Evolutionary conservation across 30 jellyfish, hydroid and myxozoan genomes (phyloP), one percentile per base, ranked within the genome.

Genomic region (Mastigias papua): DNA sequence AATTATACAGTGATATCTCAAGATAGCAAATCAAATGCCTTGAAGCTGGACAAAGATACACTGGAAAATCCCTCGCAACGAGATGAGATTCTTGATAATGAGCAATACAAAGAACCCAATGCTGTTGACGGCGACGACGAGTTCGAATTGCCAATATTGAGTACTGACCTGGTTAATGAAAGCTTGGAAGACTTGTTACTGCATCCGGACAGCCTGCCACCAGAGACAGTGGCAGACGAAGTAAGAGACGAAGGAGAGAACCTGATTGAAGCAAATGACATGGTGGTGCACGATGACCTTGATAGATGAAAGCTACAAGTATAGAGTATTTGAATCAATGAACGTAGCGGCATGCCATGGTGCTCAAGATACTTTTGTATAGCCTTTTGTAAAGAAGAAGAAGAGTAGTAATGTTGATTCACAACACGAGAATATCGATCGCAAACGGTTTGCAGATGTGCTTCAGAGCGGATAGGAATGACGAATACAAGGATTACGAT

Each of bases 161-260:
- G 35, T 1, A 64, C 28, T 26, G 73, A 67, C 16, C 68, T 19
- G 11, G 83, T 70, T 1, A 75, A 85, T 48, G 63, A 72, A 15
- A 84, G 83, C 21, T 82, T 85, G 30, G 76, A 50, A 35, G 60
- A 65, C 15, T 23, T 85, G 46, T 78, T 85, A 30, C 28, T 77
- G 51, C 88, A 85, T 51, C 94, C 94, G 69, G 94, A 73, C 28
- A 60, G 34, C 7, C 42, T 85, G 1, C 88, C 88, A 22, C 82
- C 94, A 42, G 76, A 85, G n/a, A 73, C 76, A 8, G 88, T 73
- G 29, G 94, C 94, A 6, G 94, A 73, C 48, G 80, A 84, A 11
- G 35, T 84, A 6, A 83, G 37, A 23, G 88, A 73, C 23, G 60
- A 25, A 20, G 69, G 30, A 48, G 48, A 50, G 15, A 78, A 71